phyloP scores from a whole-genome alignment of 1,140 invertebrate species.

The Pseudomyrmex sp. region DNA sequence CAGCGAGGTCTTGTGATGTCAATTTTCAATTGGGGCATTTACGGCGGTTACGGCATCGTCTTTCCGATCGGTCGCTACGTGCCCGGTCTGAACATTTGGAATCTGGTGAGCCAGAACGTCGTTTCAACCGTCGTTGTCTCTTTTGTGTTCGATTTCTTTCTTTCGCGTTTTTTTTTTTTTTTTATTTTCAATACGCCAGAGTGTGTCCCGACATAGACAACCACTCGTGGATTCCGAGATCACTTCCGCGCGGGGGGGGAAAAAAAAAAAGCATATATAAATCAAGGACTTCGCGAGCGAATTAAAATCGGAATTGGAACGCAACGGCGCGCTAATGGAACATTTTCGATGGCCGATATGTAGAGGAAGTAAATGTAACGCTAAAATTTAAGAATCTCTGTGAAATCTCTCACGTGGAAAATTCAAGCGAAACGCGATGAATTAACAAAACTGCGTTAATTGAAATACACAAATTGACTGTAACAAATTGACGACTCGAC shows the following conservation, averaged over 20 bases:
- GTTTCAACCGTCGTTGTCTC: conserved; percentile 2
- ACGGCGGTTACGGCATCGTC: conserved; percentile 96
- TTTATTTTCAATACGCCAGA: not conserved
- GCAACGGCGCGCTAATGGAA: not conserved
- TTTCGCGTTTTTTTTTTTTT: no score
- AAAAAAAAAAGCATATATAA: conserved; percentile 7
- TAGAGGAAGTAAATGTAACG: not conserved
- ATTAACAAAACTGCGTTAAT: not conserved
- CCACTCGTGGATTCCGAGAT: not conserved
- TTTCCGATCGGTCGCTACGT: conserved; percentile 96
- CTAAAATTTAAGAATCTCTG: no score
- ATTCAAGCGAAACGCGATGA: not conserved
- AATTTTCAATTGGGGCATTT: conserved; percentile 98
- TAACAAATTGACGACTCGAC: conserved; percentile 50
- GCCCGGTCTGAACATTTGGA: conserved; percentile 91
- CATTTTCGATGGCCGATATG: not conserved
- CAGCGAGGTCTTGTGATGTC: conserved; percentile 95
- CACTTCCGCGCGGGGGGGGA: conserved; percentile 13
- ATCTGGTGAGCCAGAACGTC: conserved; percentile 86
- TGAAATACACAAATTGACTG: not conserved
- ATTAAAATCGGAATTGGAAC: not conserved
- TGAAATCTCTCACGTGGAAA: no score
- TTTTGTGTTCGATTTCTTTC: not conserved
- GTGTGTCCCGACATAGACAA: not conserved
- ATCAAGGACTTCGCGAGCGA: not conserved